Percentiles rank a stretch among this genome's conserved stretches.
phyloP scores from a whole-genome alignment of 2,797 vertebrate genomes.

The Pachyuromys duprasi region DNA sequence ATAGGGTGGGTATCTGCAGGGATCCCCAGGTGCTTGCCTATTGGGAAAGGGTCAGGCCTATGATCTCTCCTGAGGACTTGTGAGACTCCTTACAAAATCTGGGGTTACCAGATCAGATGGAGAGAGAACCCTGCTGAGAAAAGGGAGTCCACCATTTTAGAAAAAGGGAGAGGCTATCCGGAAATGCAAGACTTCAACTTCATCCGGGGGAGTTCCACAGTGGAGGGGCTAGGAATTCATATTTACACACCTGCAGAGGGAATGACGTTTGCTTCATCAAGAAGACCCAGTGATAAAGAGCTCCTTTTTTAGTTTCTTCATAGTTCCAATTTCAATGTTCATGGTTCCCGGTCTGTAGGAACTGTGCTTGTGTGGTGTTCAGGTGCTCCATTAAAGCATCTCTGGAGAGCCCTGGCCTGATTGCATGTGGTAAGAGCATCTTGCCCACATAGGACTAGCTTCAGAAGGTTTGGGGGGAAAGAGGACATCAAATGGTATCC shows the following conservation, averaged over 20 bases:
- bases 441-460: neutral
- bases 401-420: neutral
- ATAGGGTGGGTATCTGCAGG: too few species aligned
- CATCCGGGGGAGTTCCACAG: too few species aligned
- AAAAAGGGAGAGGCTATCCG: too few species aligned
- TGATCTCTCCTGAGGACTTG: too few species aligned
- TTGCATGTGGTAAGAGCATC: neutral
- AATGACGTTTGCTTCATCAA: neutral
- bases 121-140: too few species aligned
- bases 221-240: neutral
- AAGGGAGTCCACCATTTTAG: too few species aligned
- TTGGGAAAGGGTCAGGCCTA: too few species aligned
- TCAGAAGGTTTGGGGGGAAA: fast-evolving
- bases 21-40: too few species aligned
- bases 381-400: neutral
- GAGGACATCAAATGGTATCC: too few species aligned
- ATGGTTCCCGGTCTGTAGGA: neutral
- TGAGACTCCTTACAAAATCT: too few species aligned
- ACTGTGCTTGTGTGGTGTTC: neutral
- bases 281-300: neutral
- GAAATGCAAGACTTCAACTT: too few species aligned
- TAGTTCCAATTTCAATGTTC: neutral
- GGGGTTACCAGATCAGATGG: too few species aligned
- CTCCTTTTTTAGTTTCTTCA: neutral
- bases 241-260: neutral